Conservation (phyloP, 2,888 invertebrate genomes). For the Clivina fossor region DNA sequence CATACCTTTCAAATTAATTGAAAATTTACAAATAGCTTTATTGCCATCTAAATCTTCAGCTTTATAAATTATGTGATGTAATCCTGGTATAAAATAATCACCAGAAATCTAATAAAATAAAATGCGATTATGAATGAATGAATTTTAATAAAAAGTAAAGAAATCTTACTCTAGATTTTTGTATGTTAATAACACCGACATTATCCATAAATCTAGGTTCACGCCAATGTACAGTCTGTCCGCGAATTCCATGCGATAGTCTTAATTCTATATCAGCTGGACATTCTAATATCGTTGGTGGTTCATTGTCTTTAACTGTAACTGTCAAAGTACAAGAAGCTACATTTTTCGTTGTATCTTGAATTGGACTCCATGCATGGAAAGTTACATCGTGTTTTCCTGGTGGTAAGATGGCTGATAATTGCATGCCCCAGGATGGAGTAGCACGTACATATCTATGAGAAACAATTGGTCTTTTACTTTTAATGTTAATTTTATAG, state of each 20-base stretch:
- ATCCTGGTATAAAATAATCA: conserved; percentile 59
- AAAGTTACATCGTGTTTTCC: conserved; percentile 63
- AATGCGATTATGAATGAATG: not conserved
- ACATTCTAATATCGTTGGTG: conserved; percentile 61
- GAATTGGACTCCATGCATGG: conserved; percentile 59
- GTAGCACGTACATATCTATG: conserved; percentile 61
- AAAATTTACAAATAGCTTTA: conserved; percentile 65
- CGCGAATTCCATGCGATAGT: conserved; percentile 57
- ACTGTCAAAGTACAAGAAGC: conserved; percentile 63
- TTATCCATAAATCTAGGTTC: conserved; percentile 66
- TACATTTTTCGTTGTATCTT: conserved; percentile 57
- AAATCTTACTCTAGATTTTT: conserved; percentile 61
- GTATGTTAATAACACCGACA: conserved; percentile 58
- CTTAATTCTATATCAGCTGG: conserved; percentile 64
- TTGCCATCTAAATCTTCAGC: conserved; percentile 66
- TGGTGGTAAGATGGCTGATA: conserved; percentile 60
- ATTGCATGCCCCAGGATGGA: conserved; percentile 64
- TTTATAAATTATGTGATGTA: conserved; percentile 64
- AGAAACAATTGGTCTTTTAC: no score
- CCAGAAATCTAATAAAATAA: conserved; percentile 59
- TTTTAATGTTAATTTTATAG: no score
- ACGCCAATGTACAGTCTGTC: conserved; percentile 63
- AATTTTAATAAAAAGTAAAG: not conserved
- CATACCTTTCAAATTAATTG: conserved; percentile 62
- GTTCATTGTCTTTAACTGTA: conserved; percentile 58